phyloP scores from a whole-genome alignment of 2,113 vertebrate species.

The Genyomyrus donnyi region DNA sequence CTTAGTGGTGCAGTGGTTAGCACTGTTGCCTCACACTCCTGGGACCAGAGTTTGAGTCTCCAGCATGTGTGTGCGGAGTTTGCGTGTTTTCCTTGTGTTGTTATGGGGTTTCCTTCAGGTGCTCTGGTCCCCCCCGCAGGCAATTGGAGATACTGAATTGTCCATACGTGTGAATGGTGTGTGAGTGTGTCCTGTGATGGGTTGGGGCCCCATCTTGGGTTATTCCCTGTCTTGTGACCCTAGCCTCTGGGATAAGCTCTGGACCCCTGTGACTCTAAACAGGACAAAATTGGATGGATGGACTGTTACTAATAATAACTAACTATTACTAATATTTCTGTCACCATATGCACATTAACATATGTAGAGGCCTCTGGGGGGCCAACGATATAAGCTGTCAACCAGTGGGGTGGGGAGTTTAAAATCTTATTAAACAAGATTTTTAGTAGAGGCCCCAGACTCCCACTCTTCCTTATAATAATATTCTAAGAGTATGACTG shows the following conservation, averaged over 20 bases:
- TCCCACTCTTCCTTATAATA: neutral
- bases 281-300: neutral
- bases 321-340: neutral
- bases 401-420: neutral
- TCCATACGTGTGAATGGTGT: neutral
- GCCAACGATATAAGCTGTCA: neutral
- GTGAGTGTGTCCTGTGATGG: neutral
- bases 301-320: neutral
- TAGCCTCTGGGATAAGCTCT: neutral
- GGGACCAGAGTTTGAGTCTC: neutral
- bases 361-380: neutral
- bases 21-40: neutral
- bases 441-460: neutral
- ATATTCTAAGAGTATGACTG: neutral
- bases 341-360: neutral
- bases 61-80: neutral
- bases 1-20: neutral
- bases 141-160: neutral
- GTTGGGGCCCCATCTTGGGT: neutral
- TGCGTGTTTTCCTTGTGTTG: neutral
- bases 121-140: neutral
- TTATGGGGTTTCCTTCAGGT: neutral
- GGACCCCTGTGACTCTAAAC: neutral
- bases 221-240: neutral
- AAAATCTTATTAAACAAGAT: neutral